These are phyloP conservation scores for Sarcophaga caerulescens DNA, from an alignment of 2,888 invertebrate genomes.

Conservation along the genomic window DNA sequence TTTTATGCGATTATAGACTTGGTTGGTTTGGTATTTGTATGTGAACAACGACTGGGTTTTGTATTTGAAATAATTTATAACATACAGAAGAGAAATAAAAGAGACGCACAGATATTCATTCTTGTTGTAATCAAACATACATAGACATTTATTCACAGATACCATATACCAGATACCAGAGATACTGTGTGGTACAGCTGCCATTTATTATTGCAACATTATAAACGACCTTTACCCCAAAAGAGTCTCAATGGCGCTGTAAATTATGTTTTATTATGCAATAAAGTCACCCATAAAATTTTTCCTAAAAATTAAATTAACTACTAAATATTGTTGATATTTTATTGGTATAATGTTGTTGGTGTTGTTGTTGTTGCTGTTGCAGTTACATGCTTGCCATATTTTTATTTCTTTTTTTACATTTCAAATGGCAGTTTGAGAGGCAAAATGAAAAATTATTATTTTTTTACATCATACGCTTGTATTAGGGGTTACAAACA, in stretches of 20 bases:
- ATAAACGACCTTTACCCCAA: constrained; percentile 63
- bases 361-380: background rate
- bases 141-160: constrained; percentile 10
- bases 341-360: constrained; percentile 52
- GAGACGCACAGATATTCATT: background rate
- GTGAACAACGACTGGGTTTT: background rate
- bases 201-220: constrained; percentile 63
- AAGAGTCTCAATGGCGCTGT: constrained; percentile 79
- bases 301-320: constrained; percentile 82
- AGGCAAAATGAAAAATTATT: too few species aligned
- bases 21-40: too few species aligned
- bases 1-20: background rate
- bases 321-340: constrained; percentile 81
- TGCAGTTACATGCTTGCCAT: constrained; percentile 25
- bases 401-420: constrained; percentile 44
- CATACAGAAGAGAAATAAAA: background rate
- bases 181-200: constrained; percentile 59
- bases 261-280: constrained; percentile 82
- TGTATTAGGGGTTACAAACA: too few species aligned
- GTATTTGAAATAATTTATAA: constrained; percentile 41
- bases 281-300: constrained; percentile 82
- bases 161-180: background rate
- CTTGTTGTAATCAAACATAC: background rate
- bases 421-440: constrained; percentile 6
- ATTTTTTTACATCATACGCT: background rate